These are phyloP conservation scores for Oithona nana DNA, from an alignment of 2,888 invertebrate genomes.

Conservation along the genomic window DNA sequence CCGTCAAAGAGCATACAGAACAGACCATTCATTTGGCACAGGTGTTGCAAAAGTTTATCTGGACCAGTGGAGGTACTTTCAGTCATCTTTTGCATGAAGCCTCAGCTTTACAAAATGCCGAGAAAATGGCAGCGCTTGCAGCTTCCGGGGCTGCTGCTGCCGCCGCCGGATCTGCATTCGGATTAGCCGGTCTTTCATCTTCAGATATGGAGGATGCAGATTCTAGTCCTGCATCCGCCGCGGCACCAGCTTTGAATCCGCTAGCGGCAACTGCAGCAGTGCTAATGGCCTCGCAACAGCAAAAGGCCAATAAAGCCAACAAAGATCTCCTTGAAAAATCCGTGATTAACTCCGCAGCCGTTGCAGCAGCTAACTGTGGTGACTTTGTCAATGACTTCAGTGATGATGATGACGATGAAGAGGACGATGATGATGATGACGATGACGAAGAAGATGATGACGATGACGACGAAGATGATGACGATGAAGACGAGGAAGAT, in stretches of 20 bases:
- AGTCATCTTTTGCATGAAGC: neutral
- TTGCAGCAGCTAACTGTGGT: neutral
- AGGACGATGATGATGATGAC: slow-evolving; percentile 24
- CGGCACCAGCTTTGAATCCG: neutral
- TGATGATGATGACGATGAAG: slow-evolving; percentile 20
- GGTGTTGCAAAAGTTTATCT: slow-evolving; percentile 60
- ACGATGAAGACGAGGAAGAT: slow-evolving; percentile 16
- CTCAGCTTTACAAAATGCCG: neutral
- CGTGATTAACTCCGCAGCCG: neutral
- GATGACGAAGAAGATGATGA: slow-evolving; percentile 24
- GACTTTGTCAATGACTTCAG: neutral
- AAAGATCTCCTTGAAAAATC: neutral
- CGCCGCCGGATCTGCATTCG: neutral
- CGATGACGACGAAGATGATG: slow-evolving; percentile 19
- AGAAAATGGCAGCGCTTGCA: neutral
- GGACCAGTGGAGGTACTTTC: slow-evolving; percentile 42
- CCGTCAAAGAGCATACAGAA: slow-evolving; percentile 78
- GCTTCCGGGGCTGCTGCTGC: neutral
- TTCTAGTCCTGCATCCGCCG: neutral
- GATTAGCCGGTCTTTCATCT: neutral
- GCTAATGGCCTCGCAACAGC: neutral
- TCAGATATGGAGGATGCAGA: neutral
- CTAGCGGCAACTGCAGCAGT: neutral
- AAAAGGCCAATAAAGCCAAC: neutral
- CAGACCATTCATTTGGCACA: slow-evolving; percentile 31